These are phyloP conservation scores for Heliornis fulica DNA, from an alignment of 2,113 vertebrate genomes.

Conservation along the genomic window DNA sequence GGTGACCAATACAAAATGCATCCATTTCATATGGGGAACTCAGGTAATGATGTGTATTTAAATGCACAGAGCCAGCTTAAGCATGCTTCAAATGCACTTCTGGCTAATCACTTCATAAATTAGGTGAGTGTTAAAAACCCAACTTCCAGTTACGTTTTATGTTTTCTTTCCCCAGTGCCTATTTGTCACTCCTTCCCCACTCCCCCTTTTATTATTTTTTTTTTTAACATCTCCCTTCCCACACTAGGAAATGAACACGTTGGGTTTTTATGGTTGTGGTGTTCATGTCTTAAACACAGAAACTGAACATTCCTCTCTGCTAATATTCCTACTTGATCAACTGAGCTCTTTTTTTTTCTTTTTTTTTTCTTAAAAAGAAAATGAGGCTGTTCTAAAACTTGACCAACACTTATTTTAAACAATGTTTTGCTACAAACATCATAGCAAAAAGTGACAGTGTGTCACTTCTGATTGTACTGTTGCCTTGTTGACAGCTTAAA, in stretches of 20 bases:
- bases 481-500: not conserved
- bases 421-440: not conserved
- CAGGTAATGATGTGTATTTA: slow-evolving; percentile 41
- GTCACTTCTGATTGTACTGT: not conserved
- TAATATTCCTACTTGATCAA: not conserved
- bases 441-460: not conserved
- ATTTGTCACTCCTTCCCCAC: not conserved
- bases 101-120: slow-evolving; percentile 52
- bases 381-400: not conserved
- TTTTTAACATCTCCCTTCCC: not conserved
- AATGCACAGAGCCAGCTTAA: slow-evolving; percentile 57
- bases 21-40: slow-evolving; percentile 8
- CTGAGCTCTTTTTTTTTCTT: not conserved
- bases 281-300: not conserved
- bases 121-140: slow-evolving; percentile 65
- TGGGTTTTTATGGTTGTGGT: slow-evolving; percentile 41
- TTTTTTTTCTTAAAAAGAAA: not conserved
- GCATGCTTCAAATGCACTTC: slow-evolving; percentile 48
- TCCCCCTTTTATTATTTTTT: not conserved
- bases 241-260: not conserved
- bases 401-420: not conserved
- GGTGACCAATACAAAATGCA: not conserved
- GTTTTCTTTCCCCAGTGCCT: slow-evolving; percentile 7
- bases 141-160: not conserved
- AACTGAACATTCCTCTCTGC: slow-evolving; percentile 19